These are phyloP conservation scores for Gadus macrocephalus DNA, from an alignment of 2,113 vertebrate genomes.

Conservation along the genomic window DNA sequence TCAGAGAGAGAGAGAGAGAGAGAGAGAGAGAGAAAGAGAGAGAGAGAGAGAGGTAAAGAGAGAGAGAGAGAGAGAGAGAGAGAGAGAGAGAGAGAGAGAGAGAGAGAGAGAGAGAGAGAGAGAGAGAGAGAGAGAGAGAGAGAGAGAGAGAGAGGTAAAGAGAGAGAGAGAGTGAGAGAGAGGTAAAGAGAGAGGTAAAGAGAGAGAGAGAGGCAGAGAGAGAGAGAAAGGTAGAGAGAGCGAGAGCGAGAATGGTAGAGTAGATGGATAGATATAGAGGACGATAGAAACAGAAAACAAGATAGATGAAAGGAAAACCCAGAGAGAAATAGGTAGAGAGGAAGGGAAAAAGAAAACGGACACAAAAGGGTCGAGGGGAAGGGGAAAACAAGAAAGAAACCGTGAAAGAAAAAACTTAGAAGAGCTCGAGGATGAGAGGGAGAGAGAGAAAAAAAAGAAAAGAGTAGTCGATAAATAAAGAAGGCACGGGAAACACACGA, in stretches of 20 bases:
- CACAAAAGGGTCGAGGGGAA: too few relatives aligned
- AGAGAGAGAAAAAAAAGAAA: not conserved
- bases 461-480: not conserved
- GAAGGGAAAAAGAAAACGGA: too few relatives aligned
- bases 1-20: too few relatives aligned
- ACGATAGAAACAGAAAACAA: too few relatives aligned
- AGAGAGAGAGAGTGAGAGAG: not conserved
- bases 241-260: not conserved
- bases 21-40: not conserved
- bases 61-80: too few relatives aligned
- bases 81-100: not conserved
- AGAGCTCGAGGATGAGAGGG: not conserved
- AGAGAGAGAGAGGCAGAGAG: not conserved
- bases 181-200: not conserved
- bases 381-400: too few relatives aligned
- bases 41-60: not conserved
- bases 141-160: not conserved
- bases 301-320: not conserved
- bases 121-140: not conserved
- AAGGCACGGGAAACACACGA: not conserved
- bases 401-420: too few relatives aligned
- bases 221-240: not conserved
- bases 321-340: not conserved
- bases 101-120: not conserved
- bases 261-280: not conserved